Conservation (phyloP, 2,113 vertebrate species). For the Tachycineta bicolor region DNA sequence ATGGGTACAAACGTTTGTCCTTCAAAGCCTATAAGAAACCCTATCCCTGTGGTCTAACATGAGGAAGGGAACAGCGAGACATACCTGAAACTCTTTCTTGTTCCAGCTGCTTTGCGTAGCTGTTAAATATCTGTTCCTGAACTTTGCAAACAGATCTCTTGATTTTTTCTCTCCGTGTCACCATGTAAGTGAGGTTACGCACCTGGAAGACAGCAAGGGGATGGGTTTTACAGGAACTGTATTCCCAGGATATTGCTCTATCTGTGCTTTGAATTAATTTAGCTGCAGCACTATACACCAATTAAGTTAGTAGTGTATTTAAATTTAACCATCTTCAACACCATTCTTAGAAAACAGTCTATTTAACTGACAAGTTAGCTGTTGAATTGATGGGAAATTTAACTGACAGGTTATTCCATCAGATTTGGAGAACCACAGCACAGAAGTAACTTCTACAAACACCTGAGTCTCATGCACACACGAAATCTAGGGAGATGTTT, state of each 20-base stretch:
- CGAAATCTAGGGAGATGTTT: neutral
- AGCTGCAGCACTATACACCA: neutral
- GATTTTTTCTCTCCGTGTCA: slow-evolving; percentile 96
- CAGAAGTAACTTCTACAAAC: neutral
- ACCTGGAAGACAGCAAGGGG: slow-evolving; percentile 79
- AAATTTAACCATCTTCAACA: neutral
- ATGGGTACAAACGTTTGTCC: neutral
- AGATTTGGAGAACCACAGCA: neutral
- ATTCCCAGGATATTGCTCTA: neutral
- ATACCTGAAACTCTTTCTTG: slow-evolving; percentile 86
- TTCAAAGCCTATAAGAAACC: neutral
- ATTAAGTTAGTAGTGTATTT: neutral
- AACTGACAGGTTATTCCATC: neutral
- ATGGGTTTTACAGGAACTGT: neutral
- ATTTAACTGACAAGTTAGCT: neutral
- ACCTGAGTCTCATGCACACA: neutral
- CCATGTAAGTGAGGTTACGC: slow-evolving; percentile 98
- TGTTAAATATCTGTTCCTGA: slow-evolving; percentile 96
- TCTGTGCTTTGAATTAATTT: neutral
- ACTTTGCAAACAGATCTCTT: slow-evolving; percentile 92
- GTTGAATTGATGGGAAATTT: neutral
- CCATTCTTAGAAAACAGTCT: neutral
- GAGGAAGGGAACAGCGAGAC: slow-evolving; percentile 10
- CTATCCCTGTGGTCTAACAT: neutral
- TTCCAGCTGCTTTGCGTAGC: slow-evolving; percentile 86